Percentiles rank a stretch among this genome's conserved stretches.
Evolutionary conservation across 2,797 vertebrate species (phyloP).

Genomic region (Dipus sagitta): DNA sequence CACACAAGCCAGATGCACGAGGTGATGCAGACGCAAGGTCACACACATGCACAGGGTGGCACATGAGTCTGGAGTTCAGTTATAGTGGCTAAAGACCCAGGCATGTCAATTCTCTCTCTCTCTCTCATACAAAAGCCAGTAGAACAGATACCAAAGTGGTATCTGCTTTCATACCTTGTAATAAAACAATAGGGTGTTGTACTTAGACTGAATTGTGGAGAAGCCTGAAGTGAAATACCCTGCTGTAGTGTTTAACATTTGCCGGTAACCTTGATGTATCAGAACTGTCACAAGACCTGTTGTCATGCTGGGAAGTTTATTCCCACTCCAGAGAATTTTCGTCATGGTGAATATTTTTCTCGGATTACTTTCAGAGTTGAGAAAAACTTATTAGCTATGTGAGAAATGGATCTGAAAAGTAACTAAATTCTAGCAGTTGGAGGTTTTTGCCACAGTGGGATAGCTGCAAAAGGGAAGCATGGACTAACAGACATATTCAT

Average conservation of each 20-base stretch:
- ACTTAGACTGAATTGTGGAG: background rate
- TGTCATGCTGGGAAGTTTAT: background rate
- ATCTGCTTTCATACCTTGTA: background rate
- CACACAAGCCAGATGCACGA: no score
- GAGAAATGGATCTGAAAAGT: constrained; percentile 2
- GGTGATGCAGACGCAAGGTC: no score
- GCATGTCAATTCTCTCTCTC: no score
- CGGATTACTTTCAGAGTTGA: background rate
- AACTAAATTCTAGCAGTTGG: background rate
- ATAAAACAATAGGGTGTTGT: background rate
- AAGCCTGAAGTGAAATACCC: background rate
- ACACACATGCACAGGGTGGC: no score
- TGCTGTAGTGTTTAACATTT: background rate
- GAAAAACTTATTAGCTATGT: constrained; percentile 1
- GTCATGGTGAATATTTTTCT: constrained; percentile 8
- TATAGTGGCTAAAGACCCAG: no score
- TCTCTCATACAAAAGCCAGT: background rate
- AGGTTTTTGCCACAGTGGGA: background rate
- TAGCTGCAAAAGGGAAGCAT: background rate
- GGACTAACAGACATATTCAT: background rate
- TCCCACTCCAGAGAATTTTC: constrained; percentile 2
- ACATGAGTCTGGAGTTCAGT: no score
- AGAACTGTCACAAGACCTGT: background rate
- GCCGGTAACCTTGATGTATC: background rate
- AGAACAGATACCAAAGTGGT: background rate